Evolutionary conservation across 1,140 invertebrate species (phyloP).

Genomic region (Drosophila lacertosa): DNA sequence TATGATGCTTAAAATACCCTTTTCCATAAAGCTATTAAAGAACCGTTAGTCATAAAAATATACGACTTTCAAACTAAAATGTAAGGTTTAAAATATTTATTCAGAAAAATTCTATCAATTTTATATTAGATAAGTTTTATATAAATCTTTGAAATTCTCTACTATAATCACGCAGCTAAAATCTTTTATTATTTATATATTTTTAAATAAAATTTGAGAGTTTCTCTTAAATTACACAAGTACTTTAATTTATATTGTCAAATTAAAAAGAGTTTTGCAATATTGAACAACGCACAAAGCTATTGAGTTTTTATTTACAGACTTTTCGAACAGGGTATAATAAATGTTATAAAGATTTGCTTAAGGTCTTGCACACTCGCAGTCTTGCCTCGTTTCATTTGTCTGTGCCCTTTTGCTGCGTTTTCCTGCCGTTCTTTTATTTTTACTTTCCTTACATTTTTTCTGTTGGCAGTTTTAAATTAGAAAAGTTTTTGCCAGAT

Average conservation of each 20-base stretch:
- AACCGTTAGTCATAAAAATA: neutral
- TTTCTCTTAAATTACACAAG: too few relatives aligned
- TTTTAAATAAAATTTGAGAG: too few relatives aligned
- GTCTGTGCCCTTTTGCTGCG: conserved; percentile 46
- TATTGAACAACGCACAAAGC: too few relatives aligned
- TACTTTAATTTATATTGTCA: too few relatives aligned
- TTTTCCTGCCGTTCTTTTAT: conserved; percentile 62
- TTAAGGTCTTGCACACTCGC: conserved; percentile 33
- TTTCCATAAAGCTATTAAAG: neutral
- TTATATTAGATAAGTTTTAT: too few relatives aligned
- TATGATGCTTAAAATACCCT: conserved; percentile 2
- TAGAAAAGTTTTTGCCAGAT: conserved; percentile 81
- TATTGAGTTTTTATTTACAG: conserved; percentile 2
- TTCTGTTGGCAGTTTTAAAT: conserved; percentile 81
- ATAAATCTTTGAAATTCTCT: too few relatives aligned
- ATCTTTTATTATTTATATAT: too few relatives aligned
- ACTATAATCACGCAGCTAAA: too few relatives aligned
- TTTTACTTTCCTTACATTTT: conserved; percentile 51
- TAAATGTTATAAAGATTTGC: conserved; percentile 73
- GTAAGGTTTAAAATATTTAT: too few relatives aligned
- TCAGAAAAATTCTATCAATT: too few relatives aligned
- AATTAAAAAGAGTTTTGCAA: too few relatives aligned
- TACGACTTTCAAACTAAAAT: neutral
- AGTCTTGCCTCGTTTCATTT: conserved; percentile 25
- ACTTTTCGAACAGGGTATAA: conserved; percentile 45